phyloP scores from a whole-genome alignment of 2,888 invertebrate genomes.

The Coelinius sp. region DNA sequence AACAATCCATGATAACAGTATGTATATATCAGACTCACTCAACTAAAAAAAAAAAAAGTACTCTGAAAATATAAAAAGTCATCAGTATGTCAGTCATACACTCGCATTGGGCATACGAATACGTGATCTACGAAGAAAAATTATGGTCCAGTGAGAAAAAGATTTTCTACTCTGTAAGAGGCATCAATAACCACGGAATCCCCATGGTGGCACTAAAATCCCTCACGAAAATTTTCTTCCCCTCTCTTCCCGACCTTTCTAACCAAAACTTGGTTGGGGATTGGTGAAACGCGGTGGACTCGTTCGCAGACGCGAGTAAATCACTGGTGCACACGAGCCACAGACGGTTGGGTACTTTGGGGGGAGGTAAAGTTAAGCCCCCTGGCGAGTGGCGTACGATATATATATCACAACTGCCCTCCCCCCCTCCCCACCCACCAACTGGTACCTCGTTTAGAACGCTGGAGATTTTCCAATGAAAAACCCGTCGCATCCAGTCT shows the following conservation, averaged over 20 bases:
- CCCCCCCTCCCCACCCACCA: background rate
- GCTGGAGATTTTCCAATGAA: constrained; percentile 10
- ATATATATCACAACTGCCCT: background rate
- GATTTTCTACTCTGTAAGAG: constrained; percentile 31
- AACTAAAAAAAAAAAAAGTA: constrained; percentile 3
- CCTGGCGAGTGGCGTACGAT: constrained; percentile 25
- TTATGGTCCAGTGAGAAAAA: constrained; percentile 23
- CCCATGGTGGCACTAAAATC: constrained; percentile 38
- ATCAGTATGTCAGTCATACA: constrained; percentile 30
- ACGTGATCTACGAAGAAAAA: background rate
- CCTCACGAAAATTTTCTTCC: constrained; percentile 21
- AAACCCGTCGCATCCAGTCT: constrained; percentile 9
- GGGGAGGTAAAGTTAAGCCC: constrained; percentile 54
- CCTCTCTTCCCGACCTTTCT: background rate
- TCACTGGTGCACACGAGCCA: constrained; percentile 58
- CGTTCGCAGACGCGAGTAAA: constrained; percentile 55
- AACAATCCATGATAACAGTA: background rate
- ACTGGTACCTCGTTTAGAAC: background rate
- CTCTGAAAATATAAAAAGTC: constrained; percentile 22
- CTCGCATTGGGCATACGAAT: constrained; percentile 10
- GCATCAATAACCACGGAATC: constrained; percentile 39
- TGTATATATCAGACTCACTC: constrained; percentile 5
- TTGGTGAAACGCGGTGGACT: constrained; percentile 25
- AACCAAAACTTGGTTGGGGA: background rate
- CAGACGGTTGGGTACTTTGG: constrained; percentile 42